These are phyloP conservation scores for Poeciliopsis infans DNA, from an alignment of 2,797 vertebrate species.

Conservation along the genomic window DNA sequence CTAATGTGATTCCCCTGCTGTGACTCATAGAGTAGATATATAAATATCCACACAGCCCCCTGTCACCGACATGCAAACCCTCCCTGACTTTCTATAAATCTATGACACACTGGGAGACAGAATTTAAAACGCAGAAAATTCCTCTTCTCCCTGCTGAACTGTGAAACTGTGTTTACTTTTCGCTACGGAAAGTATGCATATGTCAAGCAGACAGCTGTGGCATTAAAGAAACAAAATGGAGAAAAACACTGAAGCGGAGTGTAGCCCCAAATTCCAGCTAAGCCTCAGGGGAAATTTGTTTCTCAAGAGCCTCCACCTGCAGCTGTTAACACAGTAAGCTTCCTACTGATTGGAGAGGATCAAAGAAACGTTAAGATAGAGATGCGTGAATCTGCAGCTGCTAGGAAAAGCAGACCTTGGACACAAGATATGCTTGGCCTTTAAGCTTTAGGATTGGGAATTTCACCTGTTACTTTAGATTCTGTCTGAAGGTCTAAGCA, in stretches of 20 bases:
- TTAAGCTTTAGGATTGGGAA: neutral
- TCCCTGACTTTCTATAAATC: conserved; percentile 52
- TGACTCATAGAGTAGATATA: conserved; percentile 72
- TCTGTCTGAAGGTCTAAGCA: neutral
- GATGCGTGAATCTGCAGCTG: conserved; percentile 41
- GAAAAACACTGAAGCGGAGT: conserved; percentile 16
- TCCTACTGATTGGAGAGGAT: conserved; percentile 26
- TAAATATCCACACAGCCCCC: conserved; percentile 67
- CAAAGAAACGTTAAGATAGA: conserved; percentile 17
- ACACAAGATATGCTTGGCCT: conserved; percentile 1
- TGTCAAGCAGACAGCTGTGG: conserved; percentile 32
- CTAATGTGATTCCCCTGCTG: conserved; percentile 71
- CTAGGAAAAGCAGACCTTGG: conserved; percentile 2
- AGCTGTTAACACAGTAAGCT: conserved; percentile 52
- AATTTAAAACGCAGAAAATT: conserved; percentile 34
- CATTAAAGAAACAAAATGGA: neutral
- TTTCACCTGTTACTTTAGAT: conserved; percentile 28
- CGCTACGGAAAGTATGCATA: conserved; percentile 5
- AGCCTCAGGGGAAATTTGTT: conserved; percentile 34
- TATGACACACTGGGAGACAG: conserved; percentile 42
- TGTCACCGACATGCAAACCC: conserved; percentile 56
- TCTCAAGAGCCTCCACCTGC: conserved; percentile 35
- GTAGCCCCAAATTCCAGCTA: conserved; percentile 10
- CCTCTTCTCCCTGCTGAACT: conserved; percentile 25
- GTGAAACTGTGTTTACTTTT: conserved; percentile 46